These are phyloP conservation scores for Circaetus gallicus DNA, from an alignment of 2,113 vertebrate genomes.

Conservation along the genomic window DNA sequence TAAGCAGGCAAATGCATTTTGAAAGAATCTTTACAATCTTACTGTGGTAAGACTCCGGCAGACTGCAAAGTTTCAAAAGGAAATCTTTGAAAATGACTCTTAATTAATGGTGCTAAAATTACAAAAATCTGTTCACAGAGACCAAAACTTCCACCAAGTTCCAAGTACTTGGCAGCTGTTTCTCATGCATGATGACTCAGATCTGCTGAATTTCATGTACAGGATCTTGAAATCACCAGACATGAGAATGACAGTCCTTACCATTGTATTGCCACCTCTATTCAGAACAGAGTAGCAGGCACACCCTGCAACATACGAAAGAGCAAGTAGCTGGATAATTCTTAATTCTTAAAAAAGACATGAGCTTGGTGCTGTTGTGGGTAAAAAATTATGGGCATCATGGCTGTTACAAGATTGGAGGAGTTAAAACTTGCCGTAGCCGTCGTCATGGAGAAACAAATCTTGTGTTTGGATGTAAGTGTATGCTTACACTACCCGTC, in stretches of 20 bases:
- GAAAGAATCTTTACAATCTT: neutral
- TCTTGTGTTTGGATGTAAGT: neutral
- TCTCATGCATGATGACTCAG: conserved; percentile 25
- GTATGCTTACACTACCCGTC: neutral
- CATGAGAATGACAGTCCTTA: neutral
- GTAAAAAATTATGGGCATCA: neutral
- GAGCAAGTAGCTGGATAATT: neutral
- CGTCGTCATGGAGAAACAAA: conserved; percentile 1
- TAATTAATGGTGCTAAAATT: conserved; percentile 61
- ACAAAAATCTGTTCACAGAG: conserved; percentile 56
- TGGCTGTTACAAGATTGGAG: neutral
- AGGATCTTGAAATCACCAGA: conserved; percentile 8
- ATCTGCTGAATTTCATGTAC: conserved; percentile 5
- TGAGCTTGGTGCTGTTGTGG: neutral
- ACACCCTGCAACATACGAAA: neutral
- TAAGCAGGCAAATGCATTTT: neutral
- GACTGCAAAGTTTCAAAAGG: conserved; percentile 1
- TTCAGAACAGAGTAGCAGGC: neutral
- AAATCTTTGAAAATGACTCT: conserved; percentile 16
- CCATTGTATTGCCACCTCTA: neutral
- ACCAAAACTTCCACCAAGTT: conserved; percentile 54
- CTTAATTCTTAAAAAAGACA: neutral
- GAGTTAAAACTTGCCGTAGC: neutral
- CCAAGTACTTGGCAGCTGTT: conserved; percentile 56
- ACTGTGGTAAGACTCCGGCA: neutral